Base-by-base conservation (phyloP, 2,797 vertebrate genomes). In the Podarcis siculus region DNA sequence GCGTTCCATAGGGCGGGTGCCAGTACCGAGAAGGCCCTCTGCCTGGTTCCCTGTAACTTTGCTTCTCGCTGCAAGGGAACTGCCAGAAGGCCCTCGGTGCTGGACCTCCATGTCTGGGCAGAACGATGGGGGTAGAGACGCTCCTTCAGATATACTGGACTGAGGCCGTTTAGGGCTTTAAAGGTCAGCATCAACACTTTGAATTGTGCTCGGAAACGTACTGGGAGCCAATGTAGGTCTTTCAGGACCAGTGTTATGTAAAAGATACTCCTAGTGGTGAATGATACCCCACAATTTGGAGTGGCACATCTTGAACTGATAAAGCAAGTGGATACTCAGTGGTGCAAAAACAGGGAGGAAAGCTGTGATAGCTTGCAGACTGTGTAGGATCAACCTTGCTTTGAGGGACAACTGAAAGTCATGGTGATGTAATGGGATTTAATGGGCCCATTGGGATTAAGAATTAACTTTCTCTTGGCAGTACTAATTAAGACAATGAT, bases 31-130 rank as follows among this genome's bases (percentile, higher is more conserved):
- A 42, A 42, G 42, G 42, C 42, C 42, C 42, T 42, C 42, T 42
- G 42, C 42, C 42, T 9, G 1, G 0, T 42, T 8, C 42, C 8
- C 7, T 42, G 42, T 1, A 42, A 42, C 1, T 1, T 42, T 0
- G 1, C 42, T 42, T 42, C 1, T 42, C 1, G 42, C 42, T 8
- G 1, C 2, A 8, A 42, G 42, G 42, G 42, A 42, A 42, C 42
- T 1, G 0, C 42, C 42, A 42, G 42, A 9, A 42, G 0, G 0
- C 8, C 42, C 0, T 42, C 0, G 1, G 42, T 0, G 42, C 8
- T 42, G 42, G 42, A 42, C 42, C 42, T 42, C 42, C 9, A 8
- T 7, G 39, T 1, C 39, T 0, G 6, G 39, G 39, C 39, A 7
- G 42, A 42, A 9, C 1, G 42, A 42, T 42, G 8, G 1, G 1